phyloP scores from a whole-genome alignment of 2,888 invertebrate species.

The Amiota minor region DNA sequence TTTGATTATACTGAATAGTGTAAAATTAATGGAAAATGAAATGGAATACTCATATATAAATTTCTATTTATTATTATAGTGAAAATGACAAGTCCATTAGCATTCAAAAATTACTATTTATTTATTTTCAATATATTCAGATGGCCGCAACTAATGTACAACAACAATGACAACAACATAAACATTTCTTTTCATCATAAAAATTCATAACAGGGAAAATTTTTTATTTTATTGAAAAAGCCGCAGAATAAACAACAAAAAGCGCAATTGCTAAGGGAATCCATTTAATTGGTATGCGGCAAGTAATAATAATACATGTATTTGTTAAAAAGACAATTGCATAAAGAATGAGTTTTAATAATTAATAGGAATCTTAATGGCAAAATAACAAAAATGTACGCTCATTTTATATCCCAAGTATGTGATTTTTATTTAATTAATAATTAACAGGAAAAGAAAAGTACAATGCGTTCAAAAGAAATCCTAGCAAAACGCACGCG shows the following conservation, averaged over 20 bases:
- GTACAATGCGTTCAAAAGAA: too few species aligned
- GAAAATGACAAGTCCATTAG: slow-evolving; percentile 8
- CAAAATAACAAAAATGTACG: too few species aligned
- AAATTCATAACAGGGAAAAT: neutral
- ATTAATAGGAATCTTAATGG: too few species aligned
- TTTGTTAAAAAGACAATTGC: neutral
- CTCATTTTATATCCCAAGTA: too few species aligned
- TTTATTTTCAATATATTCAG: slow-evolving; percentile 4
- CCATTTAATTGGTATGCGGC: slow-evolving; percentile 3
- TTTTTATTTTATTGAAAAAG: neutral
- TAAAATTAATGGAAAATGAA: too few species aligned
- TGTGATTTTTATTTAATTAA: slow-evolving; percentile 1
- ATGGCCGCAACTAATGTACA: slow-evolving; percentile 2
- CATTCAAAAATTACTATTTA: neutral
- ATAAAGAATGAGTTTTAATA: neutral
- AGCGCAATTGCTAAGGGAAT: slow-evolving; percentile 15
- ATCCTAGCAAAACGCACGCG: slow-evolving; percentile 3
- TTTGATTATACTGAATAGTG: too few species aligned
- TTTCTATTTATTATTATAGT: too few species aligned
- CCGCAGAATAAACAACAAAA: neutral
- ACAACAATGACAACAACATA: neutral
- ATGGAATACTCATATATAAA: too few species aligned
- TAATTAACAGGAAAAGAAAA: neutral
- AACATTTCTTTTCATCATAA: neutral
- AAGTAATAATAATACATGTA: neutral